Base-by-base conservation (phyloP, 1,140 invertebrate species). In the Calycopis cecrops region DNA sequence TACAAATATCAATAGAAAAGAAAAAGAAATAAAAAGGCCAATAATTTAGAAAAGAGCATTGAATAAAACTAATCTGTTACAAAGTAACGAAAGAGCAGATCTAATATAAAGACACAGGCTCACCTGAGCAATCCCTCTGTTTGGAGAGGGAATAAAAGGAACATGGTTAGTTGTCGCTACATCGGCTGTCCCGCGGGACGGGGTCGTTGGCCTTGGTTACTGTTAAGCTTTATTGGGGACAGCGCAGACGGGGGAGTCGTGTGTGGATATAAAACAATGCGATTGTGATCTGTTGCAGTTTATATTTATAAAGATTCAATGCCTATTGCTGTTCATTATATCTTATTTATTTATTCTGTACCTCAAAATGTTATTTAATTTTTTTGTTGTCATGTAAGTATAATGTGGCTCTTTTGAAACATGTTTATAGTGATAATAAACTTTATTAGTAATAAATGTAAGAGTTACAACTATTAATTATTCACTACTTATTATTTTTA, bases 121-220 rank as follows among this genome's bases (percentile, higher is more conserved):
- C 57, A 59, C 53, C 53, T 14, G 59, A 55, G 37, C 37, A 14
- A 28, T 44, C 63, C 62, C 65, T 63, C 62, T 50, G 49, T 59
- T 62, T 55, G 63, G 58, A 35, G 42, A 52, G 48, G 57, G 51
- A 73, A 78, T 83, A 75, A 80, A 82, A 77, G 72, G 66, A 76
- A 75, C 69, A 69, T 63, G 57, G 61, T 71, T 53, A 70, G 70
- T 79, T 84, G 78, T 82, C 77, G 77, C 79, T 77, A 77, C 77
- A 79, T 72, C 70, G 73, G 75, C 67, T 72, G 71, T 81, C 76
- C 73, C 71, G 54, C 48, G 65, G 75, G 76, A 64, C 56, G 47
- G 58, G 78, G 74, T 76, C 74, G 63, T 76, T 80, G 62, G 80
- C 76, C 77, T 68, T 59, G 38, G 53, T 62, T 60, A 70, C 62